A percentile compares a stretch with the other conserved stretches of the same genome.
phyloP scores from a whole-genome alignment of 2,113 vertebrate genomes.

The Choloepus hoffmanni region DNA sequence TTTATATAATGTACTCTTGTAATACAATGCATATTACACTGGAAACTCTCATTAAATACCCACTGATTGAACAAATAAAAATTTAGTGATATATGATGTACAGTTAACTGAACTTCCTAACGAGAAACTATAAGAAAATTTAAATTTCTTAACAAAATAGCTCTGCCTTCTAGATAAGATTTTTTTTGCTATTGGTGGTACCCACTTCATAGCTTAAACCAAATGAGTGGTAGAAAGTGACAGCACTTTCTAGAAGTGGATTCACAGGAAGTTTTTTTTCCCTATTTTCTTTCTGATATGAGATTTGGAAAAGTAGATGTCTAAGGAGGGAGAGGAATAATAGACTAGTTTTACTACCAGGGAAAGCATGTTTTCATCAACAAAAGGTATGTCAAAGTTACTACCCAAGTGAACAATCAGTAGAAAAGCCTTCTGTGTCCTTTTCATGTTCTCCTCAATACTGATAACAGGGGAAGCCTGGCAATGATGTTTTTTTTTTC shows the following conservation, averaged over 20 bases:
- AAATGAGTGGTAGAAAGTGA: not conserved
- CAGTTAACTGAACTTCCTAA: not conserved
- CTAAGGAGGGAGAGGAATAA: not conserved
- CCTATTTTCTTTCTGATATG: too few species aligned
- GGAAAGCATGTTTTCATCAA: slow-evolving; percentile 38
- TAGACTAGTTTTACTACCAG: not conserved
- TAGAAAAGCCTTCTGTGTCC: not conserved
- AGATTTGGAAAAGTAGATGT: slow-evolving; percentile 1
- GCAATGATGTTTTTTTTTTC: not conserved
- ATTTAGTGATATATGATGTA: not conserved
- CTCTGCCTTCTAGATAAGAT: not conserved
- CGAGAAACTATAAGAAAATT: not conserved
- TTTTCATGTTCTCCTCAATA: not conserved
- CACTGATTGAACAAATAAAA: not conserved
- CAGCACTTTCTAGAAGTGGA: not conserved
- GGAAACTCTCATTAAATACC: not conserved
- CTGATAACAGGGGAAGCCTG: not conserved
- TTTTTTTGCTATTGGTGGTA: not conserved
- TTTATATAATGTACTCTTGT: not conserved
- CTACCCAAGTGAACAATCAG: not conserved
- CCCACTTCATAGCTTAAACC: not conserved
- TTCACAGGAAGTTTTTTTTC: not conserved
- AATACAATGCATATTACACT: not conserved
- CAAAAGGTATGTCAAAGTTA: not conserved
- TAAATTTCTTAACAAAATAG: slow-evolving; percentile 8